Evolutionary conservation across 2,113 vertebrate genomes (phyloP), one percentile per base, ranked within the genome.

Genomic region (Eulemur rufifrons): DNA sequence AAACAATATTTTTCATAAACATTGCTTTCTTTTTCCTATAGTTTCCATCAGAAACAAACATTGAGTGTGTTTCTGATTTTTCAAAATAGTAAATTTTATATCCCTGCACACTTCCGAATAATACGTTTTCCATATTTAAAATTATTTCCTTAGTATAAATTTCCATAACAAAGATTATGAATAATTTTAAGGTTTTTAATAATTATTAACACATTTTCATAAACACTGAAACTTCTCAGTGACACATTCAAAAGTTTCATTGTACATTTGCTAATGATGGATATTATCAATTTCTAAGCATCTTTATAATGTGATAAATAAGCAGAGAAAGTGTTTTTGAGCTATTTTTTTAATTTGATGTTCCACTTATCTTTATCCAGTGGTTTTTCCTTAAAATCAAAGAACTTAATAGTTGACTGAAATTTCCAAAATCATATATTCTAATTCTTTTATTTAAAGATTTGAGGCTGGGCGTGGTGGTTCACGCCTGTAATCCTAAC

Each of bases 61-160:
- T 50, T 74, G 66, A 32, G 12, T 45, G 7, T 69, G 25, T 77
- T 82, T 39, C 69, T 18, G 91, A 4, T 8, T 91, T 87, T 90
- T 93, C 11, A 80, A 56, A 52, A 63, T 29, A 34, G 18, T 81
- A 69, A 69, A 64, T 17, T 54, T 29, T 25, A 61, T 73, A 71
- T 78, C 52, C 7, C 23, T 69, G 76, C 3, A 89, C 3, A 37
- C 13, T 74, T 69, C 25, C 77, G 12, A 61, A 86, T n/a, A 68
- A 45, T 0, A 89, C 5, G 10, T 91, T 84, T 69, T 69, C 2
- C 13, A 91, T 73, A 73, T 94, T 96, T 82, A 96, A 96, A 82
- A 76, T 74, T 34, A 56, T 61, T 47, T 80, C 52, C 37, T 87
- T 87, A 69, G 5, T 39, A 50, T 83, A 84, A 56, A 76, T 77